Base-by-base conservation (phyloP, 2,888 invertebrate genomes). In the Polyommatus iphigenia region DNA sequence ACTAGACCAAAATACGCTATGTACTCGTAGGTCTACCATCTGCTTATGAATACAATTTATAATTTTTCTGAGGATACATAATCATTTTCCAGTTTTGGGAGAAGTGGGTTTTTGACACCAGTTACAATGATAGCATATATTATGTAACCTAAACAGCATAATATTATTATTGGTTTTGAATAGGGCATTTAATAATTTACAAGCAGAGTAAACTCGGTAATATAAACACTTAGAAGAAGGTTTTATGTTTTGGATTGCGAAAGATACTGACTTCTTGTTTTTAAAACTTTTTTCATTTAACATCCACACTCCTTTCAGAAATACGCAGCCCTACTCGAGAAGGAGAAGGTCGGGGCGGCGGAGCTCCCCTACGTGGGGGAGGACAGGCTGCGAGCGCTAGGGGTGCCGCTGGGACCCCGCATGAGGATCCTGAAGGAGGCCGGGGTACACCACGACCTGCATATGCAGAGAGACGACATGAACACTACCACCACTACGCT, bases 321-420 rank as follows among this genome's bases (percentile, higher is more conserved):
- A 96, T 98, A 98, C 88, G 97, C 97, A 57, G 94, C 95, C 0
- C 95, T 97, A 76, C 96, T 98, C 81, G 98, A 98, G 86, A 96
- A 96, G 82, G 98, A 98, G 90, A 96, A 97, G 85, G 96, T 98
- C 0, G 98, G 98, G 8, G 97, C 98, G 92, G 97, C 98, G 54
- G 98, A 98, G 88, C 92, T 98, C 79, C 98, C 98, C 0, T 98
- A 98, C 92, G 95, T 98, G 82, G 98, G 97, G 0, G 98, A 98
- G 87, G 98, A 98, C 83, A 95, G 97, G 79, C 94, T 98, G 6
- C 96, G 98, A 83, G 98, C 97, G 79, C 95, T 98, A 86, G 98
- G 98, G 0, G 96, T 98, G n/a, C 98, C 98, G 0, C 93, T 98
- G 84, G 98, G 98, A 13, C 98, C 98, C 2, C 91, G 98, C 81